Conservation (phyloP, 2,113 vertebrate genomes). For the Oryzias curvinotus region DNA sequence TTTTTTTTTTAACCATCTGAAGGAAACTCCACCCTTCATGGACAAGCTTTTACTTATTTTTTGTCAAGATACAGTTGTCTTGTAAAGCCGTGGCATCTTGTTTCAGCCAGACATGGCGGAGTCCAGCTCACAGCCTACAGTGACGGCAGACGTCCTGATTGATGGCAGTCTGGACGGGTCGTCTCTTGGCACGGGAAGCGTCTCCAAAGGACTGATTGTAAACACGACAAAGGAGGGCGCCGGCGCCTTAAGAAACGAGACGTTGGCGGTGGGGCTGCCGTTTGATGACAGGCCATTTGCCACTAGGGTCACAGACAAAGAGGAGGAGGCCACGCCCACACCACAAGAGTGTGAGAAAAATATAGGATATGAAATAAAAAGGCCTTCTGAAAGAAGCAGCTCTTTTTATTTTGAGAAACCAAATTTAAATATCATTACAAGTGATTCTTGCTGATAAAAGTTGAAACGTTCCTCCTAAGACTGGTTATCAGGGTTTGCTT, state of each 20-base stretch:
- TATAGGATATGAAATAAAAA: no score
- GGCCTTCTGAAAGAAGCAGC: no score
- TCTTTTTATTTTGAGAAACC: no score
- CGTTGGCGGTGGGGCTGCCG: not conserved
- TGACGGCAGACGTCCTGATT: conserved; percentile 6
- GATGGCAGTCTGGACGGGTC: not conserved
- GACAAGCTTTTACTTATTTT: no score
- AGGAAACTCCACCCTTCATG: no score
- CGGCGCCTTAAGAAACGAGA: not conserved
- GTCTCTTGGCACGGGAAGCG: not conserved
- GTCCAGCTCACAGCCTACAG: conserved; percentile 5
- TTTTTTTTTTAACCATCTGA: no score
- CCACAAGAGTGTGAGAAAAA: not conserved
- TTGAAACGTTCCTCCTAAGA: not conserved
- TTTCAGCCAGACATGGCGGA: conserved; percentile 51
- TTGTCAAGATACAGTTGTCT: no score
- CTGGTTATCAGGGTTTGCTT: not conserved
- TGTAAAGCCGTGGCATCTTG: not conserved
- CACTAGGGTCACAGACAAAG: not conserved
- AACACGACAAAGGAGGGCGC: not conserved
- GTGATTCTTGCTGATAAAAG: no score
- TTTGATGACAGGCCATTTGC: not conserved
- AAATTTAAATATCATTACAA: no score
- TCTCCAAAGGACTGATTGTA: conserved; percentile 13
- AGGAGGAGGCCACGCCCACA: conserved; percentile 30